phyloP scores from a whole-genome alignment of 2,113 vertebrate genomes.

The Crotalus helleri region DNA sequence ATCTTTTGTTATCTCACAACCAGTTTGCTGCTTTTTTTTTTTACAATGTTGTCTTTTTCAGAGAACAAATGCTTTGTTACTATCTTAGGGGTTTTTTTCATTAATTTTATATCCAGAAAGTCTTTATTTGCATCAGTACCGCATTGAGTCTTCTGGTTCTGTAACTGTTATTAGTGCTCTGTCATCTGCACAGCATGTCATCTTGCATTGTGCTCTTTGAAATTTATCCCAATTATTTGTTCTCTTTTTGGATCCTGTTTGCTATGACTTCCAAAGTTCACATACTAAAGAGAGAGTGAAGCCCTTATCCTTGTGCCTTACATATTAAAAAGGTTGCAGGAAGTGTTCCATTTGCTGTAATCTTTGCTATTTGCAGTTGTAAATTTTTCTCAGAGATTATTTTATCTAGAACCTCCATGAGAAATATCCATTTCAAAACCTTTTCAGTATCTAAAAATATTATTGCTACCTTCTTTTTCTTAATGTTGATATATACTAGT shows the following conservation, averaged over 20 bases:
- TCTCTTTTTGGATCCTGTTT: not conserved
- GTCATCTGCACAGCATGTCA: not conserved
- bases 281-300: not conserved
- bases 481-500: not conserved
- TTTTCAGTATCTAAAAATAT: not conserved
- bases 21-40: not conserved
- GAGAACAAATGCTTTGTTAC: not conserved
- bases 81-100: not conserved
- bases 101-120: not conserved
- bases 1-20: not conserved
- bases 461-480: not conserved
- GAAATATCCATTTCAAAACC: not conserved
- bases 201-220: not conserved
- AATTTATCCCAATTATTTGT: not conserved
- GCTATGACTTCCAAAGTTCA: not conserved
- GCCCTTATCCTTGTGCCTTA: not conserved
- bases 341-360: not conserved
- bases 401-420: not conserved
- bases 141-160: not conserved
- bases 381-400: not conserved
- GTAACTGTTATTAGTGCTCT: not conserved
- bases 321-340: not conserved
- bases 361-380: not conserved
- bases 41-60: not conserved
- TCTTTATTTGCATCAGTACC: not conserved